Base-by-base conservation (phyloP, 92 coral and sea anemone genomes). In the Parazoanthus atlanticus region DNA sequence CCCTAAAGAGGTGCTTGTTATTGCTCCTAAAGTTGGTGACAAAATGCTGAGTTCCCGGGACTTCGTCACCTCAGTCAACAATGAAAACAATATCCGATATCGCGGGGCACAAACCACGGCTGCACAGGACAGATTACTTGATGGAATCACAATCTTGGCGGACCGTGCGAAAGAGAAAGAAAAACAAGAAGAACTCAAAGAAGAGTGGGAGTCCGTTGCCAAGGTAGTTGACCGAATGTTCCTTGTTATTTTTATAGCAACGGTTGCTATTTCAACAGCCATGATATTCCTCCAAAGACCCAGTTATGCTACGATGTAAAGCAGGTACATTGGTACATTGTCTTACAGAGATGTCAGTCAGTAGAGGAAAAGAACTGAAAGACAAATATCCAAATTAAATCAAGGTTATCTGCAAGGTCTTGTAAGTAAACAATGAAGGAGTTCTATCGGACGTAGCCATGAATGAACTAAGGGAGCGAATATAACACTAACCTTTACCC, bases 191-290 rank as follows among this genome's bases (percentile, higher is more conserved):
- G 93, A 86, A 29, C 83, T 92, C 67, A 90, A 95, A 69, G 99
- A 96, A 64, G 99, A 96, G 65, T 96, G 99, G 99, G 99, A 96
- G 82, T 89, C 93, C 21, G 98, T 96, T 73, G 99, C 99, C 30
- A 96, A 95, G 93, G 99, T 96, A 36, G 93, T 96, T 72, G 99
- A 96, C 91, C 88, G 99, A 77, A 93, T 94, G 40, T 96, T 96
- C 71, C 90, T 96, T 70, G 56, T 95, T 31, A 88, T 96, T 30
- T 96, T 96, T 74, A 90, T 96, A 72, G 94, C 95, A 76, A 96
- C 99, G 2, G 98, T 96, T 88, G 92, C 95, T 88, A 93, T 93
- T 76, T 93, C 99, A 74, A 92, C 99, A 26, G 92, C 98, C 15
- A 87, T 96, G 91, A 95, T 96, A 56, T 96, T 96, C 89, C 88